phyloP scores from a whole-genome alignment of 2,113 vertebrate species.

The Silurus meridionalis region DNA sequence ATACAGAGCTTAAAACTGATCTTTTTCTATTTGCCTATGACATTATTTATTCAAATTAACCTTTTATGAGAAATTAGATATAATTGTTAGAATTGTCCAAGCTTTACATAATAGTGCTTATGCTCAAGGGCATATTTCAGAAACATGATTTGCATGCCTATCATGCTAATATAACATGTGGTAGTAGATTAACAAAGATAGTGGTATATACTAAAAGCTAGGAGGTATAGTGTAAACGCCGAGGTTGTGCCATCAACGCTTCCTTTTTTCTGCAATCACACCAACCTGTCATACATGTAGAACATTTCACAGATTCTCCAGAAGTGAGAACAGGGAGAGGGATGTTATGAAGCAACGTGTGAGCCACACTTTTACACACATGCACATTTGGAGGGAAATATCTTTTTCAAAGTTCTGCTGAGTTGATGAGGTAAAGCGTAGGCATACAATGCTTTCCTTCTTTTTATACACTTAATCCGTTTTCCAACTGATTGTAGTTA shows the following conservation, averaged over 20 bases:
- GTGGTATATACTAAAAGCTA: background rate
- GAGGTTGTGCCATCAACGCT: conserved; percentile 11
- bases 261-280: conserved; percentile 8
- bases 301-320: background rate
- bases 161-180: background rate
- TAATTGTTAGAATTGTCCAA: background rate
- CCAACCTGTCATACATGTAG: background rate
- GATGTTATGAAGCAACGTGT: background rate
- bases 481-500: background rate
- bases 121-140: background rate
- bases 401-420: background rate
- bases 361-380: background rate
- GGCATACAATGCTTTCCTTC: background rate
- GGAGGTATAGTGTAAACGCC: background rate
- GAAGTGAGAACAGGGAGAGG: background rate
- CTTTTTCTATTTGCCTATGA: background rate
- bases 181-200: background rate
- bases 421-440: background rate
- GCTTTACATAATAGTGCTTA: background rate
- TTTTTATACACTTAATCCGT: background rate
- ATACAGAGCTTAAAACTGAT: background rate
- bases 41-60: background rate
- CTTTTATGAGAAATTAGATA: background rate
- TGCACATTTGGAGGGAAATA: background rate
- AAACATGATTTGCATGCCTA: background rate